Evolutionary conservation across 2,797 vertebrate genomes (phyloP).

Genomic region (Halcyon leucocephala): DNA sequence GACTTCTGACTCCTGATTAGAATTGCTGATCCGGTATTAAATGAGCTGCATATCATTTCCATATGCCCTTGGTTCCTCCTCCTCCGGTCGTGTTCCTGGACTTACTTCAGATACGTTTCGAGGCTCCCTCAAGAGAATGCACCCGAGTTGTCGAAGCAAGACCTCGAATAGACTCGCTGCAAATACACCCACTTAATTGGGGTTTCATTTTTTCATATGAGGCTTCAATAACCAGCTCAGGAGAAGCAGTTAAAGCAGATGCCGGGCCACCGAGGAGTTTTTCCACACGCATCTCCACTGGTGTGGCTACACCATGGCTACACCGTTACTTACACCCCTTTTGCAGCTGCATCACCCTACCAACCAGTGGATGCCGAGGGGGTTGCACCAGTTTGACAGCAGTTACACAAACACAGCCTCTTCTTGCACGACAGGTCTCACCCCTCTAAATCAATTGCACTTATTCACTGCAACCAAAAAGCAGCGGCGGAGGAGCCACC

Average conservation of each 20-base stretch:
- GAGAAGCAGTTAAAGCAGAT: slow-evolving; percentile 7
- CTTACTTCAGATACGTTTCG: neutral
- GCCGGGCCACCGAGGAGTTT: neutral
- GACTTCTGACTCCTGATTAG: neutral
- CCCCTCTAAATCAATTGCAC: neutral
- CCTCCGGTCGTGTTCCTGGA: neutral
- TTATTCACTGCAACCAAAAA: neutral
- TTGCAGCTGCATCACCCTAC: rapidly evolving
- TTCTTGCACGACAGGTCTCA: rapidly evolving
- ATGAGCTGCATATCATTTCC: neutral
- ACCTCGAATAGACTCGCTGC: neutral
- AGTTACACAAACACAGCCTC: neutral
- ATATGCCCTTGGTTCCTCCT: neutral
- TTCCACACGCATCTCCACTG: neutral
- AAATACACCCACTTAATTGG: slow-evolving; percentile 8
- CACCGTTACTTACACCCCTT: neutral
- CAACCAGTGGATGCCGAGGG: rapidly evolving
- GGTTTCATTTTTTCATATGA: slow-evolving; percentile 11
- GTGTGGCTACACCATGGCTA: neutral
- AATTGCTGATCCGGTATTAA: neutral
- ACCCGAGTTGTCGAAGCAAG: neutral
- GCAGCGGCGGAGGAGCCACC: neutral
- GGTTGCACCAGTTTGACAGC: neutral
- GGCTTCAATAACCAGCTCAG: neutral
- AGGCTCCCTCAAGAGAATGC: neutral